Evolutionary conservation across 2,113 vertebrate genomes (phyloP), one percentile per base, ranked within the genome.

Genomic region (Symphodus melops): DNA sequence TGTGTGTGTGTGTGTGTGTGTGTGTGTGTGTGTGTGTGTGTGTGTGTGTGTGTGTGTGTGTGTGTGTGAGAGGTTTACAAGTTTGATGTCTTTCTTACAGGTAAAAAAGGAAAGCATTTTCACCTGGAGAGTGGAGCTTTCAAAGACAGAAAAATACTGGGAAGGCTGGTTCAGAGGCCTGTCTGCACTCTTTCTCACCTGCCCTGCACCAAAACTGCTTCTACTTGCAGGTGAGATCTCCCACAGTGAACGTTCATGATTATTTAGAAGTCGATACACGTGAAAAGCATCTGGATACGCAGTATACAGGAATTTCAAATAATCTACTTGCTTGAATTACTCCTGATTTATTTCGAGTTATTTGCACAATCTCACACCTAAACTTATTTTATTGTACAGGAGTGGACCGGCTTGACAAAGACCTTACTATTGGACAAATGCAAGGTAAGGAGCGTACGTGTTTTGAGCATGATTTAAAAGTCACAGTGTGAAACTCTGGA

Each of bases 371-470:
- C 77, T 69, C 53, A 82, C n/a, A 17, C 25, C 23, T 80, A 49
- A 58, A 23, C 54, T 78, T 1, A 67, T 65, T 36, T 36, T 1
- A 17, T 89, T 80, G 83, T 90, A 48, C 78, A 99, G 98, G 98
- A 86, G 96, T 99, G 81, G 98, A 99, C 93, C 94, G 98, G 77
- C 94, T 99, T 89, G 98, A 99, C 94, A 99, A 99, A 95, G 98
- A 99, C 86, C 95, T 99, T 59, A 99, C 98, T 48, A 99, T 99
- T 87, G 98, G 98, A 86, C 98, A 99, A 89, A 99, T 99, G 98
- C 98, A 99, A 95, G 98, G 98, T 98, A 91, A 92, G 88, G 11
- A 41, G 36, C 4, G 33, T 21, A 19, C 3, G 49, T 9, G 1
- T 25, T 49, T 48, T 42, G 14, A 51, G 14, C 36, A 9, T 19